Percentiles rank a stretch among this genome's conserved stretches.
Evolutionary conservation across 2,113 vertebrate genomes (phyloP).

Genomic region (Oostethus manadensis): DNA sequence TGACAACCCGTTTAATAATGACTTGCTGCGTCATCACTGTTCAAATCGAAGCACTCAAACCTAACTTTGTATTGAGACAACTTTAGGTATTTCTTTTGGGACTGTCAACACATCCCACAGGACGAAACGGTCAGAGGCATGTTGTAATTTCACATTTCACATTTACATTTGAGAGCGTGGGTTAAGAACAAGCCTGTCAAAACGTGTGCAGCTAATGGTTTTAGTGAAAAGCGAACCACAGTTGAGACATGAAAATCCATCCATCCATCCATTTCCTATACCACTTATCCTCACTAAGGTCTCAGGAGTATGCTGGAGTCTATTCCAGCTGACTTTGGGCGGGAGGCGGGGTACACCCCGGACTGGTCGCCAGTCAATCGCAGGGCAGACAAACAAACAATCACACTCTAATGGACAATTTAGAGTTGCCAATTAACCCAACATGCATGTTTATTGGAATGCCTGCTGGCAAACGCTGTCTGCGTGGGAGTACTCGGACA

Average conservation of each 20-base stretch:
- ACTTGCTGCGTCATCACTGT: background rate
- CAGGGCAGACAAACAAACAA: too few species aligned
- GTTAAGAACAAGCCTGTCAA: slow-evolving; percentile 10
- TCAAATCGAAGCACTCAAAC: background rate
- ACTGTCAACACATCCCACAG: background rate
- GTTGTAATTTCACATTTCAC: slow-evolving; percentile 29
- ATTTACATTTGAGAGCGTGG: slow-evolving; percentile 22
- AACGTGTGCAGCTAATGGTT: slow-evolving; percentile 17
- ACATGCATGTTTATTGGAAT: too few species aligned
- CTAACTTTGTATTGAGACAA: background rate
- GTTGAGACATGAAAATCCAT: slow-evolving; percentile 53
- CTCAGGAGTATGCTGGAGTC: too few species aligned
- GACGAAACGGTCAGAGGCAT: background rate
- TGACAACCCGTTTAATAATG: background rate
- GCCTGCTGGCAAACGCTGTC: too few species aligned
- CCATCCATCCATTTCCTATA: too few species aligned
- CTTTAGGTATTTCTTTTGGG: background rate
- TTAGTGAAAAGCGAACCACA: slow-evolving; percentile 23
- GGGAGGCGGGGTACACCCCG: too few species aligned
- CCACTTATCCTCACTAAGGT: too few species aligned
- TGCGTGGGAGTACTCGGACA: too few species aligned
- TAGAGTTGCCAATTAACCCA: too few species aligned
- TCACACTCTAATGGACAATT: too few species aligned
- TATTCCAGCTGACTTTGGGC: too few species aligned
- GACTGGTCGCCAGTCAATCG: too few species aligned